Percentiles rank a stretch among this genome's conserved stretches.
Evolutionary conservation across 2,113 vertebrate genomes (phyloP).

Genomic region (Dromaius novaehollandiae): DNA sequence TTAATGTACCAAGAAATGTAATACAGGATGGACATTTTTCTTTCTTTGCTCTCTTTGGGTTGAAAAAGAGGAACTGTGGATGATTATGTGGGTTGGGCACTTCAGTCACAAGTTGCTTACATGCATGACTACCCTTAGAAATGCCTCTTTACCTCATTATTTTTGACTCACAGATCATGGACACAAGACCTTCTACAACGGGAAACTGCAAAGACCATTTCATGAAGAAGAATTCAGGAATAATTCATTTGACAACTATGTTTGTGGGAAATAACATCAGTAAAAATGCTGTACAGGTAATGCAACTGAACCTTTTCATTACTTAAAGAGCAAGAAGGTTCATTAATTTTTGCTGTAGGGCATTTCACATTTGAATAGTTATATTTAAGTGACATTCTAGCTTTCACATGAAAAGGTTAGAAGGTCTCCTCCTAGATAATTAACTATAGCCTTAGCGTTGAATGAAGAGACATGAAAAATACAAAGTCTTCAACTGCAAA

Average conservation of each 20-base stretch:
- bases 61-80: slow-evolving; percentile 48
- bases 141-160: slow-evolving; percentile 20
- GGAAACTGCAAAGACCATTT: neutral
- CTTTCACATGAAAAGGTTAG: slow-evolving; percentile 18
- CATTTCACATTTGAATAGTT: neutral
- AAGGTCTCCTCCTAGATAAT: slow-evolving; percentile 19
- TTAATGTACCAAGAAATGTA: slow-evolving; percentile 15
- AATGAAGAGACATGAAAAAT: neutral
- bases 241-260: slow-evolving; percentile 14
- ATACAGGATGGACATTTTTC: neutral
- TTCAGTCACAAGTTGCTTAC: slow-evolving; percentile 55
- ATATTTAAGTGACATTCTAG: slow-evolving; percentile 35
- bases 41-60: neutral
- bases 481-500: neutral
- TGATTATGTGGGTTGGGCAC: slow-evolving; percentile 23
- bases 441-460: neutral
- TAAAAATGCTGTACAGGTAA: slow-evolving; percentile 29
- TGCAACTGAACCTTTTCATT: slow-evolving; percentile 12
- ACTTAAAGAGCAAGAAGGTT: slow-evolving; percentile 11
- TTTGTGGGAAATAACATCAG: slow-evolving; percentile 28
- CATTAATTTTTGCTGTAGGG: slow-evolving; percentile 39
- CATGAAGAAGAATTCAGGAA: neutral
- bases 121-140: slow-evolving; percentile 20
- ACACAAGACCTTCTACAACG: neutral
- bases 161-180: slow-evolving; percentile 19